Percentiles rank a stretch among this genome's conserved stretches.
phyloP scores from a whole-genome alignment of 2,113 vertebrate genomes.

The Cyprinus carpio region DNA sequence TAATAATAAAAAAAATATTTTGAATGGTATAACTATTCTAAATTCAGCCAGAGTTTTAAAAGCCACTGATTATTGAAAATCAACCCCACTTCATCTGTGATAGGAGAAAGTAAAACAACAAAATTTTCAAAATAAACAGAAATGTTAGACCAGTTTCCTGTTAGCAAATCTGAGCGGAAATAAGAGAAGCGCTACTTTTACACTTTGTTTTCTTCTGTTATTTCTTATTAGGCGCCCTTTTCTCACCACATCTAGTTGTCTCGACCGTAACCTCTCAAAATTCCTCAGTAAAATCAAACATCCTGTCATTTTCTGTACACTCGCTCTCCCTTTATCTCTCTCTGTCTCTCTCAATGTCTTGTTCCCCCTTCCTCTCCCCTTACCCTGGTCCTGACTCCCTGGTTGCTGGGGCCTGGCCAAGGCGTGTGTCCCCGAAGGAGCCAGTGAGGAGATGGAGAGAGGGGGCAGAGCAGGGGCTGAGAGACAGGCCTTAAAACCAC shows the following conservation, averaged over 20 bases:
- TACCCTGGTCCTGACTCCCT: conserved; percentile 76
- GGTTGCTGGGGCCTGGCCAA: conserved; percentile 77
- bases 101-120: neutral
- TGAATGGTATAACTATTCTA: neutral
- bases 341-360: conserved; percentile 64
- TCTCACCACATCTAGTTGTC: neutral
- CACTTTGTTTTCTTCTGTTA: neutral
- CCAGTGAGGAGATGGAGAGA: conserved; percentile 74
- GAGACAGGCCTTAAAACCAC: conserved; percentile 75
- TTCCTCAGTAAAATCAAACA: conserved; percentile 43
- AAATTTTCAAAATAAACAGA: neutral
- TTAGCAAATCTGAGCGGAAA: neutral
- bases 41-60: neutral
- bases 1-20: neutral
- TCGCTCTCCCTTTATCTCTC: conserved; percentile 42
- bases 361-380: conserved; percentile 67
- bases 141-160: neutral
- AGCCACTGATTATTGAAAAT: neutral
- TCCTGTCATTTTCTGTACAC: conserved; percentile 47
- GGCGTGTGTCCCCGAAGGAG: conserved; percentile 74
- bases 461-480: conserved; percentile 73
- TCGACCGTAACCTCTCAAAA: conserved; percentile 47
- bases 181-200: neutral
- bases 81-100: neutral
- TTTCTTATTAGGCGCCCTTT: neutral